phyloP scores from a whole-genome alignment of 2,113 vertebrate species.

The Poecile atricapillus region DNA sequence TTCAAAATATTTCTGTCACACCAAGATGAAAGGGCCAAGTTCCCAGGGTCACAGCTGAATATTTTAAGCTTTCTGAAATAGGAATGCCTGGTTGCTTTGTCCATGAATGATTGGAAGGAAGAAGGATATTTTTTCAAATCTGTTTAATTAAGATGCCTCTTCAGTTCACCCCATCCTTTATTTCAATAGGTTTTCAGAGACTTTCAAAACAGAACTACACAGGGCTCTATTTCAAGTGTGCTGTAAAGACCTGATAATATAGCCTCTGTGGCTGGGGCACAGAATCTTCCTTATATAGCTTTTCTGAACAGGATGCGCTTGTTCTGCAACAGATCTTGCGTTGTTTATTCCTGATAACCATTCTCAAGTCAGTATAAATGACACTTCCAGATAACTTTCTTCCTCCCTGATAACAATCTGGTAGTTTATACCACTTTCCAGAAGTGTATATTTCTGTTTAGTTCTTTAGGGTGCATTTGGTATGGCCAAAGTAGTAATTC shows the following conservation, averaged over 20 bases:
- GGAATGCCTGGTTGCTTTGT: neutral
- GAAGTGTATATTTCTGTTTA: slow-evolving; percentile 50
- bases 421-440: slow-evolving; percentile 54
- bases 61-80: neutral
- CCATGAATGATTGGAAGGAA: neutral
- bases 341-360: slow-evolving; percentile 55
- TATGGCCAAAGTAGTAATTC: slow-evolving; percentile 45
- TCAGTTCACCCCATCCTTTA: slow-evolving; percentile 25
- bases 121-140: slow-evolving; percentile 41
- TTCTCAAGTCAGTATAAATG: slow-evolving; percentile 51
- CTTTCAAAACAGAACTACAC: slow-evolving; percentile 38
- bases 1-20: neutral
- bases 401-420: slow-evolving; percentile 61
- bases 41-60: neutral
- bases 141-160: slow-evolving; percentile 64
- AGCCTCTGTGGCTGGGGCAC: slow-evolving; percentile 38
- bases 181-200: slow-evolving; percentile 45
- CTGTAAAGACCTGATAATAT: slow-evolving; percentile 54
- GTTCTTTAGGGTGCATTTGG: slow-evolving; percentile 40
- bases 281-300: slow-evolving; percentile 60
- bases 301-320: slow-evolving; percentile 43
- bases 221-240: slow-evolving; percentile 52
- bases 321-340: slow-evolving; percentile 47
- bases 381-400: slow-evolving; percentile 63
- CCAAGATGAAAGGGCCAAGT: neutral